Percentiles rank a stretch among this genome's conserved stretches.
phyloP scores from a whole-genome alignment of 2,113 vertebrate genomes.

The Festucalex cinctus region DNA sequence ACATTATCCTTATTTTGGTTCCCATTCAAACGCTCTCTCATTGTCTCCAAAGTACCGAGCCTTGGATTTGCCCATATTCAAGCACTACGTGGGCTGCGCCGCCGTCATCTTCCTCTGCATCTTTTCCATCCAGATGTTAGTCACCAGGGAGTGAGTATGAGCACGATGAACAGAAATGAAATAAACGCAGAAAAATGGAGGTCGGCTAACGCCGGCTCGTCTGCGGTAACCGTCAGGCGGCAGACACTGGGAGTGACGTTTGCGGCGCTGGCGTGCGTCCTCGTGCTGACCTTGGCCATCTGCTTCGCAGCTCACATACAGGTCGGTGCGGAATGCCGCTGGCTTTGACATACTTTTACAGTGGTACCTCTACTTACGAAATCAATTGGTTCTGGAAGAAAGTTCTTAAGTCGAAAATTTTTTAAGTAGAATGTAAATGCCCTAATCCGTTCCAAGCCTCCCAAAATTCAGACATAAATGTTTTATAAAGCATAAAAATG shows the following conservation, averaged over 20 bases:
- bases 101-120: constrained; percentile 86
- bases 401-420: too few relatives aligned
- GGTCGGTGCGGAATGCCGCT: constrained; percentile 75
- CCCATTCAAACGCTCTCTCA: not conserved
- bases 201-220: not conserved
- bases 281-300: constrained; percentile 76
- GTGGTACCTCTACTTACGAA: too few relatives aligned
- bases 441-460: too few relatives aligned
- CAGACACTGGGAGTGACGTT: constrained; percentile 76
- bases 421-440: too few relatives aligned
- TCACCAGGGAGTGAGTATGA: constrained; percentile 78
- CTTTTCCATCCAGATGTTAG: constrained; percentile 83
- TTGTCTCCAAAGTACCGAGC: constrained; percentile 80
- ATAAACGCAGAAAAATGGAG: not conserved
- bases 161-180: not conserved
- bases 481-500: too few relatives aligned
- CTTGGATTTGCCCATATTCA: constrained; percentile 82
- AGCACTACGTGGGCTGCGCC: constrained; percentile 85
- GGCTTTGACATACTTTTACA: not conserved
- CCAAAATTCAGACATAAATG: too few relatives aligned
- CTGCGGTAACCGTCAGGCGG: constrained; percentile 63
- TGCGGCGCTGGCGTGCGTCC: constrained; percentile 75
- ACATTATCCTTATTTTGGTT: not conserved
- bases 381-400: too few relatives aligned
- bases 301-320: constrained; percentile 81